Percentiles rank a stretch among this genome's conserved stretches.
Evolutionary conservation across 2,888 invertebrate genomes (phyloP).

Genomic region (Dasypolia templi): DNA sequence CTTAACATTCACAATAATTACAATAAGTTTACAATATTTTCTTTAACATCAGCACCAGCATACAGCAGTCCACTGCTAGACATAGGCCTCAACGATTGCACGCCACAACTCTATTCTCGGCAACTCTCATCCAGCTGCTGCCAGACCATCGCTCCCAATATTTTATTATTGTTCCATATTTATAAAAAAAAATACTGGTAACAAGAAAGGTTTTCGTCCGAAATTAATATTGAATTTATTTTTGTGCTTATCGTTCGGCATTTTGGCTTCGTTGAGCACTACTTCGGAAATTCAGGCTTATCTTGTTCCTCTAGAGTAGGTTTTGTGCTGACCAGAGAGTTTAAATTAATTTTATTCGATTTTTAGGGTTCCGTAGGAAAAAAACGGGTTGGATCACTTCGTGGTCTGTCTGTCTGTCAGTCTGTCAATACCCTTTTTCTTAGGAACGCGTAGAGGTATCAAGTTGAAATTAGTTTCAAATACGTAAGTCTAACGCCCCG

Average conservation of each 20-base stretch:
- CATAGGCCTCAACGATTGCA: not conserved
- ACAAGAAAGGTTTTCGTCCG: not conserved
- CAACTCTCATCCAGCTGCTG: not conserved
- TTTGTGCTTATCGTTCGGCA: not conserved
- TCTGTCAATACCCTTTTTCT: no score
- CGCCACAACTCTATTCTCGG: no score
- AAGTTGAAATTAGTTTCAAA: no score
- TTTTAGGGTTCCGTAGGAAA: no score
- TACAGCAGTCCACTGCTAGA: not conserved
- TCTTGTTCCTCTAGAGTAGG: constrained; percentile 21
- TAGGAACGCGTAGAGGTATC: no score
- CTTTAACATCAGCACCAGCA: no score
- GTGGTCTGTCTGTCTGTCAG: no score
- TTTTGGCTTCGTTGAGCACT: constrained; percentile 34
- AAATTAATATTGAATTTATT: constrained; percentile 14
- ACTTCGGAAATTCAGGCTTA: constrained; percentile 22
- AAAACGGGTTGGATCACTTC: no score
- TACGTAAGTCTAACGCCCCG: no score
- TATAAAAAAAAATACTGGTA: not conserved
- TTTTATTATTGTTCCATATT: not conserved
- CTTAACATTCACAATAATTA: no score
- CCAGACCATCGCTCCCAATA: not conserved
- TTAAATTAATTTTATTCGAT: no score
- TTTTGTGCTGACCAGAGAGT: not conserved
- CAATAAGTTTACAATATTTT: no score